Conservation (phyloP, 2,113 vertebrate species). For the Labeo rohita region DNA sequence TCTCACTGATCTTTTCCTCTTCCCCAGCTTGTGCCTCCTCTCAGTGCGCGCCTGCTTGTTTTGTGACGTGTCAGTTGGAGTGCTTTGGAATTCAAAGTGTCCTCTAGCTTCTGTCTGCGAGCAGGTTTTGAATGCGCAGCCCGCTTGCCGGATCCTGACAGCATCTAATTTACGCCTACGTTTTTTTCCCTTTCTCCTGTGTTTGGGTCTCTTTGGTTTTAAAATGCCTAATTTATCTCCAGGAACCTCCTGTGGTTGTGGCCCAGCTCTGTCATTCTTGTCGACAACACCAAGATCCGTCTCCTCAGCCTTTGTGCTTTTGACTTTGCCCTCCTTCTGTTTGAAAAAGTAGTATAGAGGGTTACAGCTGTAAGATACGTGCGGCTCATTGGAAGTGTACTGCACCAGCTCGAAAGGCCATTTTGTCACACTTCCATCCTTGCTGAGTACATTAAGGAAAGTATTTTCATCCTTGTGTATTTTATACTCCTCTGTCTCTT, state of each 20-base stretch:
- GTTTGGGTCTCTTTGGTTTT: conserved; percentile 81
- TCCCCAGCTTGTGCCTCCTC: conserved; percentile 64
- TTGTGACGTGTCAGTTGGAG: conserved; percentile 64
- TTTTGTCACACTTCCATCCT: conserved; percentile 84
- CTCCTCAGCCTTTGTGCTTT: conserved; percentile 57
- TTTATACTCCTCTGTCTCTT: not conserved
- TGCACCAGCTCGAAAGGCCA: conserved; percentile 90
- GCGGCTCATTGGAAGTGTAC: conserved; percentile 90
- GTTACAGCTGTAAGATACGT: conserved; percentile 92
- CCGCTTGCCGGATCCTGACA: conserved; percentile 69
- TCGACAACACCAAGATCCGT: conserved; percentile 56
- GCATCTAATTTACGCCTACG: conserved; percentile 78
- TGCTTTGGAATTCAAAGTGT: conserved; percentile 71
- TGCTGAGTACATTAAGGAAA: conserved; percentile 84
- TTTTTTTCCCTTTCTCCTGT: conserved; percentile 60
- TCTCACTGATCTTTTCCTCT: conserved; percentile 69
- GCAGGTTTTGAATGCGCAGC: conserved; percentile 60
- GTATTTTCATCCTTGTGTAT: conserved; percentile 40
- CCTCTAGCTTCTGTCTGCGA: conserved; percentile 68
- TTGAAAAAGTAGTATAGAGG: conserved; percentile 78
- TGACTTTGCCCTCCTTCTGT: conserved; percentile 52
- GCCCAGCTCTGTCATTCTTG: conserved; percentile 66
- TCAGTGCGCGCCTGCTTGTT: conserved; percentile 56
- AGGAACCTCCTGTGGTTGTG: conserved; percentile 73
- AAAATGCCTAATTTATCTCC: conserved; percentile 72